Base-by-base conservation (phyloP, 2,888 invertebrate species). In the Heliconius sara region DNA sequence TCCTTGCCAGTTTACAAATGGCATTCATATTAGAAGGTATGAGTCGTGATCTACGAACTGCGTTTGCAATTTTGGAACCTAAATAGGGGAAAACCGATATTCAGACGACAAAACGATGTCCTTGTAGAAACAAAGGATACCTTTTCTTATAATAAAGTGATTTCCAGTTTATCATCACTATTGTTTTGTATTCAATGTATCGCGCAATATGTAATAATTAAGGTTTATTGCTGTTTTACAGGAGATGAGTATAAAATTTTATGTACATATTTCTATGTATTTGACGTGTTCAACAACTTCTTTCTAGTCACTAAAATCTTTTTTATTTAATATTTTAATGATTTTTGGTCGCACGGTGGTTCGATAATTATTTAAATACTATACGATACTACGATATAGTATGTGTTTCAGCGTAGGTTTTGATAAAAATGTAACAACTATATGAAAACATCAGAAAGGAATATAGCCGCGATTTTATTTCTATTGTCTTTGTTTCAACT, bases 11-110 rank as follows among this genome's bases (percentile, higher is more conserved):
- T 88, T 89, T 87, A 91, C 89, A 92, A 93, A 93, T 93, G 92
- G 91, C 91, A 93, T 86, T 90, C 88, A 87, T 89, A 91, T 94
- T 91, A 92, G 94, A 94, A 94, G 93, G 94, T 89, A 92, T 88
- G 89, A 93, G 88, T 94, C 94, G 94, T 94, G 94, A 93, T 91
- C 85, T 79, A 83, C 87, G 87, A 90, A 89, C 87, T 86, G 85
- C 85, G 85, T 85, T 86, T 87, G 88, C 86, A 85, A 85, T 89
- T 93, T 92, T 88, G 89, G 90, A 86, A 85, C 85, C 88, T 84
- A 89, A 89, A 87, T 86, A 85, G 88, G 92, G 93, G 90, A 90
- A 93, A 92, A 84, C 92, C 91, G 82, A 88, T 82, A 81, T 85
- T 84, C 79, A 84, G 84, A 83, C 81, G 84, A 82, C 78, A 83